These are phyloP conservation scores for Ephialtes manifestator DNA, from an alignment of 2,888 invertebrate genomes.

Conservation along the genomic window DNA sequence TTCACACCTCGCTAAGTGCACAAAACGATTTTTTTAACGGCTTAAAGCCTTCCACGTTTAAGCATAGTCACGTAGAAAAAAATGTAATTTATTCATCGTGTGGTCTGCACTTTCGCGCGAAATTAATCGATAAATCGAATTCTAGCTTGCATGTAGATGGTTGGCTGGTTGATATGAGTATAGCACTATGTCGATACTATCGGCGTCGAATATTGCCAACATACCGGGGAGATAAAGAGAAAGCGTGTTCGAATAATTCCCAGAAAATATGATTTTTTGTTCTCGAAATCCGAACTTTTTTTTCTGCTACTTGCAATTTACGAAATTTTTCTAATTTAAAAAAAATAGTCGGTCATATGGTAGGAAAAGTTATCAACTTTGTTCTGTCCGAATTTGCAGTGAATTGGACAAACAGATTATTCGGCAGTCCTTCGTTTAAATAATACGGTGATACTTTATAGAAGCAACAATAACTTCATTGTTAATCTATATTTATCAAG, in stretches of 20 bases:
- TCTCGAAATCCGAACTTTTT: no score
- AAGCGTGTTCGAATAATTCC: neutral
- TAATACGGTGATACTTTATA: no score
- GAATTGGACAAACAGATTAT: no score
- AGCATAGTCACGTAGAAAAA: neutral
- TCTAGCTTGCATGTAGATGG: neutral
- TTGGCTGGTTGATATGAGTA: neutral
- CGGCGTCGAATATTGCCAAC: neutral
- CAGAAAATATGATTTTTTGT: no score
- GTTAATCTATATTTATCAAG: no score
- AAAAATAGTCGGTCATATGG: no score
- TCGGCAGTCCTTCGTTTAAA: no score
- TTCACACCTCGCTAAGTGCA: constrained; percentile 34
- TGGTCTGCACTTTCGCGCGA: neutral
- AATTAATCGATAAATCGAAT: constrained; percentile 26
- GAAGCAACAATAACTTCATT: no score
- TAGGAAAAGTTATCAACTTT: no score
- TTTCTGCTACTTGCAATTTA: no score
- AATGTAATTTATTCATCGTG: neutral
- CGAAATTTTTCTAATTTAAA: no score
- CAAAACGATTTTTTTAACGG: constrained; percentile 25
- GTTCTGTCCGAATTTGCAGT: no score
- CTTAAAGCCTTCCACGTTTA: neutral
- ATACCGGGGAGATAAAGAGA: neutral
- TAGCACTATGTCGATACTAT: neutral